Evolutionary conservation across 1,140 invertebrate genomes (phyloP).

Genomic region (Ceratosolen solmsi): DNA sequence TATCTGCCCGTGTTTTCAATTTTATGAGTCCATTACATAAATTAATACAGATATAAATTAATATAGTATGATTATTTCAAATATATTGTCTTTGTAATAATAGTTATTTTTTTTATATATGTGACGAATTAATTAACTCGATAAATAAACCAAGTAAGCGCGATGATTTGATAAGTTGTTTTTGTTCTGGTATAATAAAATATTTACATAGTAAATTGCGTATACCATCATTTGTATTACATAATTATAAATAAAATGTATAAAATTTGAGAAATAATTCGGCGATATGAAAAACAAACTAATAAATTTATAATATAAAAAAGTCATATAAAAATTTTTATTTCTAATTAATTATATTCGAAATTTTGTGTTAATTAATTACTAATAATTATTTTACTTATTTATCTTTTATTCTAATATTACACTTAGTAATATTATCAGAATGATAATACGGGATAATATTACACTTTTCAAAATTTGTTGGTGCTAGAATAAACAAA

Average conservation of each 20-base stretch:
- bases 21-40: not conserved
- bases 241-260: constrained; percentile 7
- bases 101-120: not conserved
- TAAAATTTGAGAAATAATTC: not conserved
- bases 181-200: not conserved
- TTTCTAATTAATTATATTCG: too few relatives aligned
- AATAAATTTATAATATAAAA: too few relatives aligned
- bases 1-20: not conserved
- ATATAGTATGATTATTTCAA: not conserved
- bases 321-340: too few relatives aligned
- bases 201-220: not conserved
- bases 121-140: not conserved
- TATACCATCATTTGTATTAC: not conserved
- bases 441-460: too few relatives aligned
- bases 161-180: not conserved
- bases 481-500: too few relatives aligned
- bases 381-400: too few relatives aligned
- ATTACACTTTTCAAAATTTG: too few relatives aligned
- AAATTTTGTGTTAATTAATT: too few relatives aligned
- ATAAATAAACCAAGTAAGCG: not conserved
- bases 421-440: too few relatives aligned
- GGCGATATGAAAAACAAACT: too few relatives aligned
- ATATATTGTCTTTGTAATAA: not conserved
- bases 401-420: too few relatives aligned
- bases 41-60: not conserved